Evolutionary conservation across 1,140 invertebrate species (phyloP).

Genomic region (Brachionus angularis): DNA sequence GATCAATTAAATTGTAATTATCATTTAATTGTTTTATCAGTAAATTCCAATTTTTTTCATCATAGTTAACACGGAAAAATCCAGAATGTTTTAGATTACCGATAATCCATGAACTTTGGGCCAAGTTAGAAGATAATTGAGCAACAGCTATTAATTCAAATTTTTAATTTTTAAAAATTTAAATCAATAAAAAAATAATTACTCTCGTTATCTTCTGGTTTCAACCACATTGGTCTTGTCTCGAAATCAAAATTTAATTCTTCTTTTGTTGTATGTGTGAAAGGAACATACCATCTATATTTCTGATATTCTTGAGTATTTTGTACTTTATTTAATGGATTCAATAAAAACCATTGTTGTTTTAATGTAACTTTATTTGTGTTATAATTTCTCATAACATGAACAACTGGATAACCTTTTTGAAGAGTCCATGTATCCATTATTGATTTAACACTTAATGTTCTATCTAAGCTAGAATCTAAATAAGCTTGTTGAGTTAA

Average conservation of each 20-base stretch:
- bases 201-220: not conserved
- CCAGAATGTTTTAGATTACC: constrained; percentile 79
- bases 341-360: constrained; percentile 63
- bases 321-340: not conserved
- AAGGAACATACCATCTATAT: constrained; percentile 47
- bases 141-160: no score
- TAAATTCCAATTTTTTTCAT: constrained; percentile 68
- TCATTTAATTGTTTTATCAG: not conserved
- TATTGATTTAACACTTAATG: constrained; percentile 63
- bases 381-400: constrained; percentile 62
- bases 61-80: constrained; percentile 80
- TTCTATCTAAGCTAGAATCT: constrained; percentile 62
- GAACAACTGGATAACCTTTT: constrained; percentile 78
- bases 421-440: constrained; percentile 88
- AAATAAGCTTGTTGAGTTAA: constrained; percentile 70
- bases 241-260: constrained; percentile 41
- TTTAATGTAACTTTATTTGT: constrained; percentile 65
- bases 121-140: not conserved
- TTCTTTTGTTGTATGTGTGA: constrained; percentile 46
- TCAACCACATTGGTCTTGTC: constrained; percentile 48
- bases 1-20: constrained; percentile 3
- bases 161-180: no score
- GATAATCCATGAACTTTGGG: constrained; percentile 63
- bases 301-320: not conserved
- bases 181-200: constrained; percentile 3